Conservation (phyloP, 2,113 vertebrate species). For the Podiceps cristatus region DNA sequence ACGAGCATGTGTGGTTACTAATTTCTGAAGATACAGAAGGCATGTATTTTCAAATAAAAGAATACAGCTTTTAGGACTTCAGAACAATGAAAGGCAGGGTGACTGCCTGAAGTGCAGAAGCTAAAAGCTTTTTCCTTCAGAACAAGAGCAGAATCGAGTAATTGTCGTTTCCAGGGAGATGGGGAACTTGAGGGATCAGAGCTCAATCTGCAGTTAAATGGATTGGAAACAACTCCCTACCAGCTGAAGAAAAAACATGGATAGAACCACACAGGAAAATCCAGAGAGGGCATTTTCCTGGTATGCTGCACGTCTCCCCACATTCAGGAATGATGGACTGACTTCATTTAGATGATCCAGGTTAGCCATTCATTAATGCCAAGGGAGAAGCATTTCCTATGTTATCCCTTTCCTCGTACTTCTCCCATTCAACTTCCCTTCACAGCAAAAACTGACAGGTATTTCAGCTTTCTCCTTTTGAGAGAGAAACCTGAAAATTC, state of each 20-base stretch:
- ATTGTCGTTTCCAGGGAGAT: slow-evolving; percentile 80
- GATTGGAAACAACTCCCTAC: slow-evolving; percentile 77
- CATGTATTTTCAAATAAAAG: slow-evolving; percentile 45
- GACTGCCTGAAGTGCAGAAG: slow-evolving; percentile 65
- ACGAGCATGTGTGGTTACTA: background rate
- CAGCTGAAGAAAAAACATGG: slow-evolving; percentile 57
- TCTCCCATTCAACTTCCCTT: background rate
- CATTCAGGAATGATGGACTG: background rate
- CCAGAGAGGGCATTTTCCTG: slow-evolving; percentile 43
- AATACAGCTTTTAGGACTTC: slow-evolving; percentile 46
- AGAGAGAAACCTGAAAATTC: background rate
- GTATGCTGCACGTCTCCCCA: background rate
- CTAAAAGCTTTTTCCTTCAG: slow-evolving; percentile 77
- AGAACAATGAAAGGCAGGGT: slow-evolving; percentile 52
- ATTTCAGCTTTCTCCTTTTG: background rate
- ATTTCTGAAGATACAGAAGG: slow-evolving; percentile 35
- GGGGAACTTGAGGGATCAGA: slow-evolving; percentile 75
- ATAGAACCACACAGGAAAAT: slow-evolving; percentile 69
- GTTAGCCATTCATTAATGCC: background rate
- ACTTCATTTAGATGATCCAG: background rate
- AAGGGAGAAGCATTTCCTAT: background rate
- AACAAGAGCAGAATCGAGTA: slow-evolving; percentile 74
- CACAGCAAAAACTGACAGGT: background rate
- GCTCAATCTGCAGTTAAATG: slow-evolving; percentile 83
- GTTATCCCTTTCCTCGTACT: background rate